Base-by-base conservation (phyloP, 1,140 invertebrate genomes). In the Zaprionus ghesquierei region DNA sequence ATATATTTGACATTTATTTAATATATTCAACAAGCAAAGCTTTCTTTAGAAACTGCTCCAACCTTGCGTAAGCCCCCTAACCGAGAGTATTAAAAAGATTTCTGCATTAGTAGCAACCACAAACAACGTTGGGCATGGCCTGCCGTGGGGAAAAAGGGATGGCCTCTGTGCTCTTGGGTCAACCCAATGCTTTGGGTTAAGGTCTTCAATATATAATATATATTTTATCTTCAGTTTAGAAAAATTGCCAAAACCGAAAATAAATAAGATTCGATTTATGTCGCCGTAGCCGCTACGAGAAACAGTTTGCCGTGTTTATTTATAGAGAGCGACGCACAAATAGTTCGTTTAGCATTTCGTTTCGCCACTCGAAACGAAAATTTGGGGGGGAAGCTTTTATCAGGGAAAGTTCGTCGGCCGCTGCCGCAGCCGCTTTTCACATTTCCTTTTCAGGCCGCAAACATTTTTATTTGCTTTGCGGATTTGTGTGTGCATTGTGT, bases 231-330 rank as follows among this genome's bases (percentile, higher is more conserved):
- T 71, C 75, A 75, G 72, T 75, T 46, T 85, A 66, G 51, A 82
- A 81, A 89, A 84, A 77, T 89, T 89, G 73, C 84, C 50, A 84
- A 82, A 82, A 79, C 77, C 73, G n/a, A 89, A 89, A 89, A 89
- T 84, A 89, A 89, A 89, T 89, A 89, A 82, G 79, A 89, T 89
- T 89, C 84, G 84, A 89, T 89, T 89, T 89, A 89, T 89, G 79
- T 89, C 51, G 65, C 60, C 68, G 46, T 60, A 41, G 23, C 64
- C 73, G 46, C n/a, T 22, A 2, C 15, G 15, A 18, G 41, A 71
- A 78, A 75, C 53, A 63, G 61, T 70, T 79, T 87, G 9, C 68
- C 79, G 72, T 86, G 79, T 79, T 86, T 86, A 86, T 86, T 87
- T 86, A 86, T 87, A 86, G 82, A 46, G 35, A 86, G 82, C 20